Evolutionary conservation across 1,140 invertebrate genomes (phyloP).

Genomic region (Triops cancriformis): DNA sequence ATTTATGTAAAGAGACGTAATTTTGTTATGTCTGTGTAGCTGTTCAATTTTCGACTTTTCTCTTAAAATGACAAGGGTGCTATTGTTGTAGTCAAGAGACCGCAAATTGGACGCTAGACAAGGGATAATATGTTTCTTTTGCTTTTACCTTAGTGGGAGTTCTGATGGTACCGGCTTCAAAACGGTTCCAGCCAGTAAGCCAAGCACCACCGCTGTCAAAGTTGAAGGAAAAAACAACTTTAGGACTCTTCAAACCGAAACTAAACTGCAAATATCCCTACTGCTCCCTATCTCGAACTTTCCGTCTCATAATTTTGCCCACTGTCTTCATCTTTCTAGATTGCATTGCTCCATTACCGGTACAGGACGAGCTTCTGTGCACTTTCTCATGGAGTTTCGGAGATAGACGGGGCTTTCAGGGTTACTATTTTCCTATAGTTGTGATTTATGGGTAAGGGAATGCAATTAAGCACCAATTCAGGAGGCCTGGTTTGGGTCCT

Average conservation of each 20-base stretch:
- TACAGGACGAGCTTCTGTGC: neutral
- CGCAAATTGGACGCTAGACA: no score
- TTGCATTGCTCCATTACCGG: neutral
- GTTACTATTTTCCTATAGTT: neutral
- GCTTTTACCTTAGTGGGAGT: no score
- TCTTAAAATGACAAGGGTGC: no score
- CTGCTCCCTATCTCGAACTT: neutral
- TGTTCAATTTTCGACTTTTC: no score
- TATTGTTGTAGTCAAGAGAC: no score
- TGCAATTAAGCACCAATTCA: constrained; percentile 1
- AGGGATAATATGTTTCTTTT: no score
- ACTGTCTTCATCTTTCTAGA: neutral
- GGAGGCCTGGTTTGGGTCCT: neutral
- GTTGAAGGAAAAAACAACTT: neutral
- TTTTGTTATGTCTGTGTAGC: no score
- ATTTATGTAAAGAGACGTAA: no score
- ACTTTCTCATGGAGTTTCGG: neutral
- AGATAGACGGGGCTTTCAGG: neutral
- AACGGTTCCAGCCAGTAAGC: no score
- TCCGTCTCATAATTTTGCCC: neutral
- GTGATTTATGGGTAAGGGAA: neutral
- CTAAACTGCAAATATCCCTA: neutral
- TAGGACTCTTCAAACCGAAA: neutral
- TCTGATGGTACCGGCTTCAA: no score
- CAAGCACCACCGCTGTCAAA: no score